Base-by-base conservation (phyloP, 2,113 vertebrate genomes). In the Lophura nycthemera region DNA sequence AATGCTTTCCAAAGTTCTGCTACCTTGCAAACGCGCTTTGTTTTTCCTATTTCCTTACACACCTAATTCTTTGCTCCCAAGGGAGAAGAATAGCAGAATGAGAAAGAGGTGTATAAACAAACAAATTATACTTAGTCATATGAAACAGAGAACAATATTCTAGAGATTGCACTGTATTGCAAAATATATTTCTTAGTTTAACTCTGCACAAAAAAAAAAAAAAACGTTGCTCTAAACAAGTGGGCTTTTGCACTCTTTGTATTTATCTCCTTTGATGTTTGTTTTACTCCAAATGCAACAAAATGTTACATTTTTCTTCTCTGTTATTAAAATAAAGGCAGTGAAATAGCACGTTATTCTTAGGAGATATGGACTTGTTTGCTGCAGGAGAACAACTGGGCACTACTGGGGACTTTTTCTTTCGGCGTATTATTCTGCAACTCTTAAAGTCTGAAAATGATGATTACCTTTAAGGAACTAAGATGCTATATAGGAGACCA, bases 51-150 rank as follows among this genome's bases (percentile, higher is more conserved):
- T 93, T 88, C 92, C 75, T 87, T 85, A 72, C 79, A 88, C 72
- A 61, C 59, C 74, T 94, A 82, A 88, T 94, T 95, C 80, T 92
- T 76, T 54, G 65, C 22, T 94, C n/a, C 30, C 89, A 92, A 84
- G 83, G 60, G 95, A 93, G 72, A 86, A 95, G 80, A 89, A 91
- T 50, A 89, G 78, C 36, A 72, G 89, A 95, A 85, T 91, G 85
- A 95, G 93, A 92, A 96, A 93, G 86, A 96, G 83, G 61, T 94
- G 86, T 93, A 93, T 93, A 94, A 96, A 88, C 92, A 96, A 98
- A 96, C 84, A 91, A 97, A 97, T 86, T 56, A 91, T 71, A 95
- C 36, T 97, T 96, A 97, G 95, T 97, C 93, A 75, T 90, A 86
- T 65, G 69, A 94, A 96, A 96, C 91, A 96, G 91, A 38, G 38